These are phyloP conservation scores for Gymnarchus niloticus DNA, from an alignment of 2,113 vertebrate species.

Conservation along the genomic window DNA sequence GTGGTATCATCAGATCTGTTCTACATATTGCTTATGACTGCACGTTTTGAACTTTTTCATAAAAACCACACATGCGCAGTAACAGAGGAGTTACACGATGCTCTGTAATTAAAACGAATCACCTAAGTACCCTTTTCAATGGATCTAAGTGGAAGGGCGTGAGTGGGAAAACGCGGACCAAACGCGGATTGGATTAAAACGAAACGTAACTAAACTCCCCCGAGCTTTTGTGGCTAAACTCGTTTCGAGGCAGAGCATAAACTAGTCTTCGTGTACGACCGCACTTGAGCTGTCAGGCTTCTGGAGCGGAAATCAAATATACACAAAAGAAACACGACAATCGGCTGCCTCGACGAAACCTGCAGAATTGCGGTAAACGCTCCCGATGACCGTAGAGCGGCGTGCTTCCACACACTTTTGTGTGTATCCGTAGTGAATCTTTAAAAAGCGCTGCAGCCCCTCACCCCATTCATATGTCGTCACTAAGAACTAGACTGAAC, in stretches of 20 bases:
- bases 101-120: constrained; percentile 11
- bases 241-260: constrained; percentile 54
- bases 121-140: background rate
- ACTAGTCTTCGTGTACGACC: constrained; percentile 49
- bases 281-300: constrained; percentile 50
- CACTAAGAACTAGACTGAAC: background rate
- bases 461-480: background rate
- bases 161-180: constrained; percentile 35
- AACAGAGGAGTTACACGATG: background rate
- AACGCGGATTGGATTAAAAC: constrained; percentile 38
- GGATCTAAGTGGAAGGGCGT: constrained; percentile 18
- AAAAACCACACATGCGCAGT: background rate
- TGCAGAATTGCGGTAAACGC: constrained; percentile 50
- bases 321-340: constrained; percentile 32
- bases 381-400: constrained; percentile 54
- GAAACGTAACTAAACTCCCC: constrained; percentile 51
- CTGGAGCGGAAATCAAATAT: constrained; percentile 60
- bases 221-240: constrained; percentile 52
- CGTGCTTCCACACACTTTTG: constrained; percentile 47
- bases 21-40: no score
- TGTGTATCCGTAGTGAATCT: constrained; percentile 52
- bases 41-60: no score
- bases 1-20: no score
- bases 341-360: constrained; percentile 20
- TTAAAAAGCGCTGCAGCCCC: constrained; percentile 21